Percentiles rank a stretch among this genome's conserved stretches.
Conservation (phyloP, 1,140 invertebrate species). For the Heliothis subflexa region DNA sequence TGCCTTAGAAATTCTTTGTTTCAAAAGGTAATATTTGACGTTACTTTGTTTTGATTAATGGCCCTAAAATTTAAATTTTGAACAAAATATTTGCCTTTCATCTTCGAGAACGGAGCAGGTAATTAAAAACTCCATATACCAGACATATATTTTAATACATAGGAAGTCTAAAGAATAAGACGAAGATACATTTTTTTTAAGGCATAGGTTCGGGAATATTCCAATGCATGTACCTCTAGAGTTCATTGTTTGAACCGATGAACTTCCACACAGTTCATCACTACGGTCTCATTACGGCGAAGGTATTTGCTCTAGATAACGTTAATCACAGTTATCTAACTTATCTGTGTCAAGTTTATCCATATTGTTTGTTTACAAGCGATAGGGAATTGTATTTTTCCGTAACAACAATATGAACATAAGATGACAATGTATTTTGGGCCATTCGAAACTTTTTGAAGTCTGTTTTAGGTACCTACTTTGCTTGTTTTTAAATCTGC, state of each 20-base stretch:
- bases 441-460: slow-evolving; percentile 12
- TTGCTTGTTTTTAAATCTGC: neutral
- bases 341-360: slow-evolving; percentile 54
- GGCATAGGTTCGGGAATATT: neutral
- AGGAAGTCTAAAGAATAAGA: neutral
- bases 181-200: neutral
- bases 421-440: neutral
- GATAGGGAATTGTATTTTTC: slow-evolving; percentile 56
- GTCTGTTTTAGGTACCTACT: neutral
- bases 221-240: neutral
- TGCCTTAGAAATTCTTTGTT: no score
- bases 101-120: no score
- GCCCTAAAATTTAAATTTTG: no score
- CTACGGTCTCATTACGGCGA: neutral
- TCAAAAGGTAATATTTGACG: no score
- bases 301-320: slow-evolving; percentile 44
- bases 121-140: no score
- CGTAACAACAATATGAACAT: slow-evolving; percentile 44
- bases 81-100: no score
- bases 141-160: no score
- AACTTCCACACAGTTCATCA: neutral
- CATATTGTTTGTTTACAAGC: slow-evolving; percentile 53
- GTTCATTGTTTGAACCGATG: slow-evolving; percentile 29
- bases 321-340: slow-evolving; percentile 39
- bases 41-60: no score